Conservation (phyloP, 2,888 invertebrate genomes). For the Doris montereyensis region DNA sequence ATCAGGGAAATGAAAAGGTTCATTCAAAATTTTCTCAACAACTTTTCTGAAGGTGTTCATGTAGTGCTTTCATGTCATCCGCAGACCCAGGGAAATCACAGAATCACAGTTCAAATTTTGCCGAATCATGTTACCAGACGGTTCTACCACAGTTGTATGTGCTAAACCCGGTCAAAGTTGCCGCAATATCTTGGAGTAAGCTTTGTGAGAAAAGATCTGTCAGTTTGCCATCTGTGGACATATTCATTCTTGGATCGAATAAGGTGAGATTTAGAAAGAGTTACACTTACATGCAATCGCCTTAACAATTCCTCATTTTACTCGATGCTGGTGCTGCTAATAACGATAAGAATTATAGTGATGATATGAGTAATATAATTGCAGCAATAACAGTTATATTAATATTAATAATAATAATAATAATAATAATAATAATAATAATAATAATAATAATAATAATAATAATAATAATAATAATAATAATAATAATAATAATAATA, state of each 20-base stretch:
- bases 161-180: constrained; percentile 85
- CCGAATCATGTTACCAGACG: constrained; percentile 87
- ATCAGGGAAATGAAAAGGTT: too few species aligned
- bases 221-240: constrained; percentile 86
- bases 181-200: constrained; percentile 83
- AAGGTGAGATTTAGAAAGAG: constrained; percentile 65
- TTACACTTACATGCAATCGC: not conserved
- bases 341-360: too few species aligned
- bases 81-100: not conserved
- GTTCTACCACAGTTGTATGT: constrained; percentile 92
- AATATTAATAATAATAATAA: too few species aligned
- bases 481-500: too few species aligned
- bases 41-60: too few species aligned
- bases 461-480: too few species aligned
- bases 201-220: constrained; percentile 89
- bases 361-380: too few species aligned
- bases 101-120: constrained; percentile 53
- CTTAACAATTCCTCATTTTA: not conserved
- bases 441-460: too few species aligned
- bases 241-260: constrained; percentile 76
- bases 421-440: too few species aligned
- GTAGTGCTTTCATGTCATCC: too few species aligned
- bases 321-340: not conserved
- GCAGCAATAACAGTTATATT: too few species aligned
- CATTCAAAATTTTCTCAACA: too few species aligned